These are phyloP conservation scores for Kradibia gibbosae DNA, from an alignment of 1,140 invertebrate genomes.

Conservation along the genomic window DNA sequence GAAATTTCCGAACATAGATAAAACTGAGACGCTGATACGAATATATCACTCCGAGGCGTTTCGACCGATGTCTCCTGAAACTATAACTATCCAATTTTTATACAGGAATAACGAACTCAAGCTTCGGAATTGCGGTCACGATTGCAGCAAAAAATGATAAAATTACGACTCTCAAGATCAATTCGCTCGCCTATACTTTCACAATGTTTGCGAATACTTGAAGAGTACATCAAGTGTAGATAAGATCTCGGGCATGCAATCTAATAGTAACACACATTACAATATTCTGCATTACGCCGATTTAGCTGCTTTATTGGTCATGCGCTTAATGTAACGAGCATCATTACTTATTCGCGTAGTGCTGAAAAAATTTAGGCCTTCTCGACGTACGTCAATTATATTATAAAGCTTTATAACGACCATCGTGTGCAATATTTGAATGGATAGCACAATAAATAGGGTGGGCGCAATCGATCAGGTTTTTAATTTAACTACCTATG, in stretches of 20 bases:
- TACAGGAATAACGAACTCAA: neutral
- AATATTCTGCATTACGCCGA: neutral
- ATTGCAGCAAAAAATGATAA: slow-evolving; percentile 14
- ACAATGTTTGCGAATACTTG: slow-evolving; percentile 2
- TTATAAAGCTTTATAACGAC: neutral
- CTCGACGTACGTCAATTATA: neutral
- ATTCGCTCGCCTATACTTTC: neutral
- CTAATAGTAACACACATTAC: neutral
- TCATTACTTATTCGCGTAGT: neutral
- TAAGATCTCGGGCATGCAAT: neutral
- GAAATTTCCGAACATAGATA: neutral
- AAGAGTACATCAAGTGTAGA: neutral
- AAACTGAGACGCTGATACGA: neutral
- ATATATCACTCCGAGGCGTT: slow-evolving; percentile 15
- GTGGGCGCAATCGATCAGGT: neutral
- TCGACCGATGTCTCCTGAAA: neutral
- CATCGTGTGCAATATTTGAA: neutral
- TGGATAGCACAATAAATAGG: neutral
- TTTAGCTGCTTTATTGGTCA: neutral
- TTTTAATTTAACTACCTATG: neutral
- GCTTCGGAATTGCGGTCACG: slow-evolving; percentile 1
- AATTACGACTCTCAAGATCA: neutral
- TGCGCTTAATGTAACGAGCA: neutral
- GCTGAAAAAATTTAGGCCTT: neutral
- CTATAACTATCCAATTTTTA: neutral